Percentiles rank a stretch among this genome's conserved stretches.
phyloP scores from a whole-genome alignment of 2,888 invertebrate species.

The Acanthoscelides obtectus region DNA sequence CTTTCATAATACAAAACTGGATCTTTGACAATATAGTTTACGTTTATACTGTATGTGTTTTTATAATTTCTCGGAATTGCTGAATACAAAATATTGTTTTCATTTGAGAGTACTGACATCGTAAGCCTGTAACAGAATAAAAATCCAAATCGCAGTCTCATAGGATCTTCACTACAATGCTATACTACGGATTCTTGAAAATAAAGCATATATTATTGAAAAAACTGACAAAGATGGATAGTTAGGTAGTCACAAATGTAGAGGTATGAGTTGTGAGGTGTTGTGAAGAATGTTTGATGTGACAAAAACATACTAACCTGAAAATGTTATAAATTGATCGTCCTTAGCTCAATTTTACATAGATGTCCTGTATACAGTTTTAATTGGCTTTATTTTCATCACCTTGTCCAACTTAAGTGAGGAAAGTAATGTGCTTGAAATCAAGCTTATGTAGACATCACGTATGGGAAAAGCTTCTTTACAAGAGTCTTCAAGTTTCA shows the following conservation, averaged over 20 bases:
- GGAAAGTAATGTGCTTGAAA: background rate
- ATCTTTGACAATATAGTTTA: too few relatives aligned
- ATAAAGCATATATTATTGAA: background rate
- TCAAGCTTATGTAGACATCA: background rate
- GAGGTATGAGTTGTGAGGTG: background rate
- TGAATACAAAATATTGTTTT: too few relatives aligned
- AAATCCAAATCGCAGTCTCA: too few relatives aligned
- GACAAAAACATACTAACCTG: background rate
- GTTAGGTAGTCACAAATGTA: background rate
- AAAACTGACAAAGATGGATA: background rate
- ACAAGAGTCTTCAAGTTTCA: background rate
- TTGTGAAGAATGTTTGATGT: background rate
- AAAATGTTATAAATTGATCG: background rate
- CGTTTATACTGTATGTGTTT: too few relatives aligned
- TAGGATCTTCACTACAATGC: too few relatives aligned
- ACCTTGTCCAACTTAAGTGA: background rate
- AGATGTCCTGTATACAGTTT: background rate
- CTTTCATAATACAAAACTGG: too few relatives aligned
- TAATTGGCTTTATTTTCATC: background rate
- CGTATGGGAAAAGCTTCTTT: background rate
- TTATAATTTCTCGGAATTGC: too few relatives aligned
- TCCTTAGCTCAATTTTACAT: background rate
- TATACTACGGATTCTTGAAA: too few relatives aligned
- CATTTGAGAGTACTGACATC: too few relatives aligned
- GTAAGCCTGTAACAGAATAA: too few relatives aligned